phyloP scores from a whole-genome alignment of 2,797 vertebrate species.

The Gouania willdenowi region DNA sequence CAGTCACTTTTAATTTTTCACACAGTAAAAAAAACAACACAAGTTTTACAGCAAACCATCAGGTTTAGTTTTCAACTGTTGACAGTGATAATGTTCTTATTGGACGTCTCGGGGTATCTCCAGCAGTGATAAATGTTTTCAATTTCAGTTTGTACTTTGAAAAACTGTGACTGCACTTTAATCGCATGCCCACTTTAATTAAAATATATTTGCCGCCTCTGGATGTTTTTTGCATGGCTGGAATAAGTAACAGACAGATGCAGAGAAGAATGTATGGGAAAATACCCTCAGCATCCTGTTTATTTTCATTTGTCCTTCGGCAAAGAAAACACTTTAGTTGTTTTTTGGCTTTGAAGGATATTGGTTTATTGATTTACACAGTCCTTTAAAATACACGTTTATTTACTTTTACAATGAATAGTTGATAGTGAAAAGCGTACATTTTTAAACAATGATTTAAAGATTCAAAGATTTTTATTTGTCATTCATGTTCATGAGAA shows the following conservation, averaged over 20 bases:
- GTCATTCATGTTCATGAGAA: too few species aligned
- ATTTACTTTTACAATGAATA: conserved; percentile 8
- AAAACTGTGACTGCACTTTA: conserved; percentile 13
- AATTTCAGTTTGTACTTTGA: conserved; percentile 31
- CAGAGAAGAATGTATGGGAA: conserved; percentile 14
- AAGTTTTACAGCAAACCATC: not conserved
- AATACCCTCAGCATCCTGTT: conserved; percentile 9
- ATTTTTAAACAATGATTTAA: too few species aligned
- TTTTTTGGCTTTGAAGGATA: conserved; percentile 20
- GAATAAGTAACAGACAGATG: conserved; percentile 12
- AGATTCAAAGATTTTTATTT: too few species aligned
- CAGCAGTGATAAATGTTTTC: conserved; percentile 38
- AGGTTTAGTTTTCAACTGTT: conserved; percentile 17
- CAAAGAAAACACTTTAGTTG: conserved; percentile 24
- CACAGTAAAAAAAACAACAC: not conserved
- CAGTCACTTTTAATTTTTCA: conserved; percentile 10
- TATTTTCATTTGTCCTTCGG: conserved; percentile 30
- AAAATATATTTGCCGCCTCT: conserved; percentile 43
- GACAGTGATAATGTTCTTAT: conserved; percentile 29
- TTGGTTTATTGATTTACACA: conserved; percentile 5
- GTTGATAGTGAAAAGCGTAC: conserved; percentile 2
- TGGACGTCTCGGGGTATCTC: conserved; percentile 11
- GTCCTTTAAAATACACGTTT: not conserved
- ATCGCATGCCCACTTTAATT: conserved; percentile 38
- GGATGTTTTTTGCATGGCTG: conserved; percentile 11